phyloP scores from a whole-genome alignment of 2,113 vertebrate species.

The Noturus placidus region DNA sequence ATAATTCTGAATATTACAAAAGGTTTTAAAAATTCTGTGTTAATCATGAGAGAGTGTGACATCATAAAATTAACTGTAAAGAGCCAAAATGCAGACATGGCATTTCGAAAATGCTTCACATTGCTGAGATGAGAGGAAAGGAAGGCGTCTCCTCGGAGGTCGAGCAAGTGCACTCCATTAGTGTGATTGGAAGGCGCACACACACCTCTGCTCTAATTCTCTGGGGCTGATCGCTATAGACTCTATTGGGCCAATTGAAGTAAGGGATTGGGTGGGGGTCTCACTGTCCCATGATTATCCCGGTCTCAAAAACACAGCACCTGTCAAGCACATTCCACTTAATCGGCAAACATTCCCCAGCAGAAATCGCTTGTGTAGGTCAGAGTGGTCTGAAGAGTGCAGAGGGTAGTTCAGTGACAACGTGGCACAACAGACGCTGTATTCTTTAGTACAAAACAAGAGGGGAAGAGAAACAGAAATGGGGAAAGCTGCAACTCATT shows the following conservation, averaged over 20 bases:
- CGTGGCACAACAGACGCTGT: not conserved
- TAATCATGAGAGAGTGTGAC: not conserved
- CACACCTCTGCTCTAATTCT: conserved; percentile 30
- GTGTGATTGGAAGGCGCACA: conserved; percentile 21
- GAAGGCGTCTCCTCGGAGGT: not conserved
- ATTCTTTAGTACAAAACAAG: not conserved
- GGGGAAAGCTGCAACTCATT: conserved; percentile 59
- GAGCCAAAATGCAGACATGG: not conserved
- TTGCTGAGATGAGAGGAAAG: not conserved
- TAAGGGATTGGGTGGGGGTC: not conserved
- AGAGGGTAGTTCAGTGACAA: not conserved
- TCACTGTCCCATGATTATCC: not conserved
- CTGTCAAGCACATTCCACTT: not conserved
- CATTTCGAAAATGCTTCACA: conserved; percentile 10
- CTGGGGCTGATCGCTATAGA: conserved; percentile 17
- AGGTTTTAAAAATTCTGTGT: not conserved
- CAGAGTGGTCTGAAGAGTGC: not conserved
- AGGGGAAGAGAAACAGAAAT: conserved; percentile 13
- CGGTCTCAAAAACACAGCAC: not conserved
- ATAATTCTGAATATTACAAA: not conserved
- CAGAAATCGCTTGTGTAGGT: not conserved
- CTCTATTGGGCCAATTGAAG: conserved; percentile 18
- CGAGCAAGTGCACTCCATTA: conserved; percentile 38
- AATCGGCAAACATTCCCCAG: not conserved
- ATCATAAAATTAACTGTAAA: conserved; percentile 8